Conservation (phyloP, 2,888 invertebrate species). For the Anodontia alba region DNA sequence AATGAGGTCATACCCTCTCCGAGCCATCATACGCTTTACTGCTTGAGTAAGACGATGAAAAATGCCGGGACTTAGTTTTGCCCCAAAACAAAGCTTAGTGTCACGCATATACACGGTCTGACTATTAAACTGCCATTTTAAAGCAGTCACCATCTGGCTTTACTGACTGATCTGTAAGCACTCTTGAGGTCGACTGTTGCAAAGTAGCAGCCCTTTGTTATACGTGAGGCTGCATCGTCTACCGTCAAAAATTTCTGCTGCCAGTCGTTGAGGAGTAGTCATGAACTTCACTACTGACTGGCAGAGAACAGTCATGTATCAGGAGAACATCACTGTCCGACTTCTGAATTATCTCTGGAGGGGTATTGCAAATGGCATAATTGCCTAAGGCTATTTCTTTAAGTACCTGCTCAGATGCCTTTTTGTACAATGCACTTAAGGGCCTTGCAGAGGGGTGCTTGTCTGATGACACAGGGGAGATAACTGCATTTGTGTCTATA, state of each 20-base stretch:
- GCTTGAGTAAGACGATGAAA: neutral
- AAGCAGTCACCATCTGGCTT: neutral
- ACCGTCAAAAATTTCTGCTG: neutral
- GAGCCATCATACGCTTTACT: no score
- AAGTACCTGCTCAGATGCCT: neutral
- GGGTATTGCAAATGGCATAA: neutral
- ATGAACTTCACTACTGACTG: neutral
- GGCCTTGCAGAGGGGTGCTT: no score
- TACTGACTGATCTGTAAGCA: slow-evolving; percentile 3
- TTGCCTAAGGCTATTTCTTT: neutral
- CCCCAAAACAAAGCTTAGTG: no score
- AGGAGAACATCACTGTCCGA: neutral
- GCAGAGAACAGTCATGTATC: no score
- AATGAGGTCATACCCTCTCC: no score
- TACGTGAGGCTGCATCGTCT: neutral
- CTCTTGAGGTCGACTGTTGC: neutral
- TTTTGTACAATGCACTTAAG: no score
- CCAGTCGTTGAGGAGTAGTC: slow-evolving; percentile 2
- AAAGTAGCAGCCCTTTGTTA: neutral
- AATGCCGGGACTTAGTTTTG: neutral
- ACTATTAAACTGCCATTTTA: neutral
- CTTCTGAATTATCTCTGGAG: neutral
- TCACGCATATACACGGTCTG: neutral
- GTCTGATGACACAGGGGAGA: no score
- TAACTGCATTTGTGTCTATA: no score